A percentile compares a stretch with the other conserved stretches of the same genome.
These are phyloP conservation scores for Tupaia tana DNA, from an alignment of 2,113 vertebrate genomes.

Conservation along the genomic window DNA sequence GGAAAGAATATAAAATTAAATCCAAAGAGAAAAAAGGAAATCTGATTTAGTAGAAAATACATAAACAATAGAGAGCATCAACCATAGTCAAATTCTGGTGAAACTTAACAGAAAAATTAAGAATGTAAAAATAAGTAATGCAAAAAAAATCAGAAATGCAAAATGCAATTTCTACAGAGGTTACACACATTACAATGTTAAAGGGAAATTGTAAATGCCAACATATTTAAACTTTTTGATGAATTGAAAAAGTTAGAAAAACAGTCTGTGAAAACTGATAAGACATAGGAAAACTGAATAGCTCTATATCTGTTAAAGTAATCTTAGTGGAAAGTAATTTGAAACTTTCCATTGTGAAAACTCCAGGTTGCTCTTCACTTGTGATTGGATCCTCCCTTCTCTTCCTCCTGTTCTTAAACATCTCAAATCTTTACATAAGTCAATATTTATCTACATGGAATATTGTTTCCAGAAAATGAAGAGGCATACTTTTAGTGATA, in stretches of 20 bases:
- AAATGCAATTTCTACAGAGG: not conserved
- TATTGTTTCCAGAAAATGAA: not conserved
- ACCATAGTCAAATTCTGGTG: not conserved
- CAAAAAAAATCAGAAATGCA: not conserved
- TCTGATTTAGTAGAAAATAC: not conserved
- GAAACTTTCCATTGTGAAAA: not conserved
- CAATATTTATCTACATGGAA: not conserved
- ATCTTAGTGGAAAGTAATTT: not conserved
- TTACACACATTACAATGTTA: not conserved
- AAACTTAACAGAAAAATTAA: not conserved
- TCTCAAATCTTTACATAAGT: not conserved
- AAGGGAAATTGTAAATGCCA: not conserved
- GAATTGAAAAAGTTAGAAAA: constrained; percentile 11
- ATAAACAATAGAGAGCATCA: not conserved
- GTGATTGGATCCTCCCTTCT: not conserved
- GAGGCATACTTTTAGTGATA: not conserved
- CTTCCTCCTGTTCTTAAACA: not conserved
- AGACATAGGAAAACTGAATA: not conserved
- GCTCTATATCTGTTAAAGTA: not conserved
- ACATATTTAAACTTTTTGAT: constrained; percentile 27
- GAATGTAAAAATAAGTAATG: not conserved
- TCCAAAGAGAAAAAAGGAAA: not conserved
- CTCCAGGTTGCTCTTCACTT: not conserved
- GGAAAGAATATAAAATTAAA: constrained; percentile 8
- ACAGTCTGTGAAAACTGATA: not conserved